These are phyloP conservation scores for Psophia crepitans DNA, from an alignment of 2,113 vertebrate species.

Conservation along the genomic window DNA sequence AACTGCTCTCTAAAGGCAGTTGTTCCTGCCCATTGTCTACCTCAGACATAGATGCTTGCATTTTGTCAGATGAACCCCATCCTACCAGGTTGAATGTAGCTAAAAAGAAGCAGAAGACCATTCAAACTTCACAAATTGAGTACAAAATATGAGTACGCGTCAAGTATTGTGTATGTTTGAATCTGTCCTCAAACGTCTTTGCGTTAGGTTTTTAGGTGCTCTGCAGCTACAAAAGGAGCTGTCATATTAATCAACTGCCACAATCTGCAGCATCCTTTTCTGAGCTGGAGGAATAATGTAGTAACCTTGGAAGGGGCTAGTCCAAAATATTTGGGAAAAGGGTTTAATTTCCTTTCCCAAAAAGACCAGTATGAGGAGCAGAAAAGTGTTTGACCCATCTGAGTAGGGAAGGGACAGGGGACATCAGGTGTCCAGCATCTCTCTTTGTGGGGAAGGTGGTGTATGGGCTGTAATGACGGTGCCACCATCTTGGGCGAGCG, in stretches of 20 bases:
- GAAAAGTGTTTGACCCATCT: neutral
- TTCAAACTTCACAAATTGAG: neutral
- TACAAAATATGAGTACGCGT: neutral
- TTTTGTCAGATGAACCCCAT: neutral
- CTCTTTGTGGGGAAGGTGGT: neutral
- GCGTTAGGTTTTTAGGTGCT: neutral
- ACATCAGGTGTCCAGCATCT: neutral
- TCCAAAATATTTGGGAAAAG: neutral
- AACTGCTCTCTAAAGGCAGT: neutral
- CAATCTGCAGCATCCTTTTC: neutral
- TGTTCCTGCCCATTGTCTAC: neutral
- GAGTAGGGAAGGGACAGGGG: neutral
- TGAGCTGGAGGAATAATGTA: neutral
- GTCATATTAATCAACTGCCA: neutral
- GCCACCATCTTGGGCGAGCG: neutral
- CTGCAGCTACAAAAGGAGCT: neutral
- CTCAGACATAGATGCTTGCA: neutral
- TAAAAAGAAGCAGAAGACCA: neutral
- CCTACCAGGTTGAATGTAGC: fast-evolving
- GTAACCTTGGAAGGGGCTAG: neutral
- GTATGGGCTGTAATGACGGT: neutral
- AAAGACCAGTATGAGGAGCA: neutral
- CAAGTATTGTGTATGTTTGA: neutral
- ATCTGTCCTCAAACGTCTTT: neutral
- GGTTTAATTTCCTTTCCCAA: neutral